Base-by-base conservation (phyloP, 2,797 vertebrate species). In the Acipenser ruthenus region DNA sequence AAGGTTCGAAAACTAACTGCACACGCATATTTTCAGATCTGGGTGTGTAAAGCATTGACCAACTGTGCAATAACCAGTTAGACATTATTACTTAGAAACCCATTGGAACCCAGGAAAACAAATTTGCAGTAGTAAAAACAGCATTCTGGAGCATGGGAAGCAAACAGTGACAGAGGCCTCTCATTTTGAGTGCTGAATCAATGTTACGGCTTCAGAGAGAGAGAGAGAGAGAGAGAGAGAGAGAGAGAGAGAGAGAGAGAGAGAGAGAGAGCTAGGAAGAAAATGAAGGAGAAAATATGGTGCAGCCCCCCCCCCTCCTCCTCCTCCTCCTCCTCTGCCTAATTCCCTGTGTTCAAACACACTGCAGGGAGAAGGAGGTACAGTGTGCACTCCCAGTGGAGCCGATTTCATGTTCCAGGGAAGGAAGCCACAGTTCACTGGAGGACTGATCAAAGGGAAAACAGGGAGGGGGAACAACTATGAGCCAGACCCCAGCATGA, bases 221-320 rank as follows among this genome's bases (percentile, higher is more conserved):
- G 48, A 70, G 47, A 69, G 12, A 63, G 63, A 70, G 66, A 60
- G 18, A 62, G 50, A 63, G 37, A 68, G 7, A 63, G 48, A 70
- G 47, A 69, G 13, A 63, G 63, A 70, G 66, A 60, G 66, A 60
- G 6, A 0, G 47, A 47, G 4, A 49, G 12, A 63, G 10, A n/a
- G n/a, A 8, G 12, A 13, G 48, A 60, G 23, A 10, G 69, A 82
- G 70, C 67, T 72, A 71, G 50, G 23, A 7, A 50, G 60, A 15
- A 49, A 55, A 62, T 37, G 62, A 53, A 75, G 68, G 72, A 64
- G 63, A 37, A 77, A 81, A 75, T 70, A 67, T 65, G 61, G 67
- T 62, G 47, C 49, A n/a, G 50, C 50, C 10, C 55, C 65, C 37
- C 37, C 51, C 7, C 49, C 2, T 9, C 60, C n/a, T 49, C 60